Base-by-base conservation (phyloP, 2,113 vertebrate species). In the Dasypus novemcinctus region DNA sequence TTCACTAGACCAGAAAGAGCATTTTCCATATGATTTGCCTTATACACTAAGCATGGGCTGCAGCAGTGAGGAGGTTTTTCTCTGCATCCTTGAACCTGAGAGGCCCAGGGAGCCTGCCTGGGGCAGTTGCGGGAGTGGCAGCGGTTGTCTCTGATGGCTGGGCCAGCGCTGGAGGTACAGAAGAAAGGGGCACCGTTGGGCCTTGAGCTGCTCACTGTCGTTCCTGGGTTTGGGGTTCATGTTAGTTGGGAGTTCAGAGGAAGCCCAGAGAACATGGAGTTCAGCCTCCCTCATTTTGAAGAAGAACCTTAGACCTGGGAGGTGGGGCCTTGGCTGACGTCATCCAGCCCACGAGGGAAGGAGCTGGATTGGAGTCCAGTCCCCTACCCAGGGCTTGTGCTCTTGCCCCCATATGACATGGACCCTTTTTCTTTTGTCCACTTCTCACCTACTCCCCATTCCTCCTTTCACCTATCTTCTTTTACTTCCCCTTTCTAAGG, bases 21-120 rank as follows among this genome's bases (percentile, higher is more conserved):
- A 38, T 82, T 83, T 92, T 90, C 68, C 12, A 1, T 54, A 49
- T 75, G 43, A 82, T 49, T 79, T 72, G 71, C 71, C 59, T 84
- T 52, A 27, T 84, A 20, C 10, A 27, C 49, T 57, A 29, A 21
- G 10, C 54, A 27, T 31, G 78, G 71, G 20, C 2, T 1, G 54
- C 66, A 17, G 38, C 49, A 14, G 54, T 36, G 41, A 83, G 76
- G 74, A 78, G 49, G 52, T 9, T 78, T 61, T 72, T 87, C 59
- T 92, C 18, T 13, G 8, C 23, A 31, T 78, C 41, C 36, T 41
- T 15, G 23, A 27, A 91, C 59, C 79, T 92, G 86, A 69, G 38
- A 88, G 46, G 43, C 7, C 38, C 46, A 41, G 11, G 29, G 46
- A 54, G 59, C 25, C 61, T 25, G 27, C 20, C 14, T 27, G 59